Evolutionary conservation across 2,888 invertebrate genomes (phyloP).

Genomic region (Octonoba sinensis): DNA sequence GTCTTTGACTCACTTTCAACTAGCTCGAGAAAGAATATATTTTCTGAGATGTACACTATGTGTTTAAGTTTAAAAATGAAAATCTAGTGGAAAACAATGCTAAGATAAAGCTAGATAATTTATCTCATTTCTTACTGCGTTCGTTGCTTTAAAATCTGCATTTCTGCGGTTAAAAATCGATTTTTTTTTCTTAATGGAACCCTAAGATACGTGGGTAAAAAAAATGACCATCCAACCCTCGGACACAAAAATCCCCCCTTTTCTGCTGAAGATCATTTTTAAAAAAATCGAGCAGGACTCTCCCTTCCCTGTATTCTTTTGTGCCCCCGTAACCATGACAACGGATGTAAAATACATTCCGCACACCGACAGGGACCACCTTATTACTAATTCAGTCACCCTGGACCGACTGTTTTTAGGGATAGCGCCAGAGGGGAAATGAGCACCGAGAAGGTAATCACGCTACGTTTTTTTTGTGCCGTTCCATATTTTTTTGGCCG

Average conservation of each 20-base stretch:
- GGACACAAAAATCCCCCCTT: slow-evolving; percentile 29
- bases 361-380: slow-evolving; percentile 24
- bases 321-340: slow-evolving; percentile 51
- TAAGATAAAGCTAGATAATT: no score
- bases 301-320: slow-evolving; percentile 37
- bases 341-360: slow-evolving; percentile 58
- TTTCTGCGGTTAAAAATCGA: no score
- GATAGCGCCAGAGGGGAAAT: background rate
- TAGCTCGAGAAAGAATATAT: no score
- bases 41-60: no score
- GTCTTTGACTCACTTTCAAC: no score
- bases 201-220: slow-evolving; percentile 37
- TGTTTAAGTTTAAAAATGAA: no score
- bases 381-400: slow-evolving; percentile 25
- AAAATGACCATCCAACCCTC: slow-evolving; percentile 25
- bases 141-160: no score
- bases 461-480: background rate
- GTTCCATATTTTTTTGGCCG: no score
- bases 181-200: background rate
- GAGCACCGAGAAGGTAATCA: slow-evolving; percentile 10
- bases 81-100: no score
- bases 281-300: slow-evolving; percentile 7
- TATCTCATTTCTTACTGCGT: no score
- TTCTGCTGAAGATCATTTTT: slow-evolving; percentile 10
- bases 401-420: background rate